Evolutionary conservation across 37 sponge, comb jelly and placozoan genomes (phyloP).

Genomic region (Chondrosia reniformis): DNA sequence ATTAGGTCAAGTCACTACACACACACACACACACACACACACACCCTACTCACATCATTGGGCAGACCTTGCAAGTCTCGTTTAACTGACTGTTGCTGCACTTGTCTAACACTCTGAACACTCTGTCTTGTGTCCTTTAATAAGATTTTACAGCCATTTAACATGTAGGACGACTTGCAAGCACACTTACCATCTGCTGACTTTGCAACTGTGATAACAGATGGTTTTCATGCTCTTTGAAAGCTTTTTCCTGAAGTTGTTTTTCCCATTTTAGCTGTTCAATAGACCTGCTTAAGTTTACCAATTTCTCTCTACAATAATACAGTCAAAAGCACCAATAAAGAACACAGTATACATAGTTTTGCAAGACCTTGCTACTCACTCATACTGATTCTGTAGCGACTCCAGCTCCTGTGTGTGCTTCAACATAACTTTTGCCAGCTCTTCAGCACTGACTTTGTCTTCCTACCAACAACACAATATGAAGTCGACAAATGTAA

Average conservation of each 20-base stretch:
- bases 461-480: background rate
- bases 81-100: too few relatives aligned
- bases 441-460: slow-evolving; percentile 24
- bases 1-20: background rate
- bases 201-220: background rate
- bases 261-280: slow-evolving; percentile 40
- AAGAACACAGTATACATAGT: background rate
- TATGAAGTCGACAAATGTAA: background rate
- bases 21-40: background rate
- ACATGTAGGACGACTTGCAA: too few relatives aligned
- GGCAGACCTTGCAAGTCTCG: too few relatives aligned
- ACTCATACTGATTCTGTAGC: slow-evolving; percentile 73
- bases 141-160: too few relatives aligned
- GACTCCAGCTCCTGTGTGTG: slow-evolving; percentile 67
- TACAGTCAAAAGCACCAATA: background rate
- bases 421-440: slow-evolving; percentile 35
- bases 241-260: slow-evolving; percentile 23
- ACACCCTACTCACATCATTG: slow-evolving; percentile 45
- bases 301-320: slow-evolving; percentile 41
- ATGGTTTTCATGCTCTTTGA: slow-evolving; percentile 51
- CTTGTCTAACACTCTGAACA: too few relatives aligned
- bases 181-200: background rate
- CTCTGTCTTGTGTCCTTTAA: too few relatives aligned
- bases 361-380: background rate
- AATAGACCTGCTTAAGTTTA: slow-evolving; percentile 31